These are phyloP conservation scores for Mastomys natalensis DNA, from an alignment of 2,113 vertebrate genomes.

Conservation along the genomic window DNA sequence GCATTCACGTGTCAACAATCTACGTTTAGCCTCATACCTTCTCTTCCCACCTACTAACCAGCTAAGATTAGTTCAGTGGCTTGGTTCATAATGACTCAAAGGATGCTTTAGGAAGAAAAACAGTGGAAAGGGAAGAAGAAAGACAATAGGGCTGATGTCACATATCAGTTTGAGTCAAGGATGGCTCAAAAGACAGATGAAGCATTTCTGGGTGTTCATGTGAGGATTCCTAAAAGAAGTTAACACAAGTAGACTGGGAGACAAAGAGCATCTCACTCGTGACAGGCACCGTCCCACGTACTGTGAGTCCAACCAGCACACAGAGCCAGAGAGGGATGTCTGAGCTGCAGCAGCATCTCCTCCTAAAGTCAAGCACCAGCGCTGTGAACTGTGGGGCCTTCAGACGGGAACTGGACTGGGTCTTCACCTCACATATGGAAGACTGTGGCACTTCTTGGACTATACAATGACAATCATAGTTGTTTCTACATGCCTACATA, in stretches of 20 bases:
- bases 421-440: neutral
- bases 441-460: neutral
- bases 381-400: neutral
- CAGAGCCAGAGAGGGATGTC: neutral
- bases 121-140: neutral
- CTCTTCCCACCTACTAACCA: neutral
- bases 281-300: neutral
- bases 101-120: neutral
- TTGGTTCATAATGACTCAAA: neutral
- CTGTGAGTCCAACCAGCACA: neutral
- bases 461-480: neutral
- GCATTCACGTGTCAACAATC: neutral
- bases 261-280: neutral
- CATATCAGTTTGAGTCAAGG: neutral
- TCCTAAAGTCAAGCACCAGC: neutral
- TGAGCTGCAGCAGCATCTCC: neutral
- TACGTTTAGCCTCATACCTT: no score
- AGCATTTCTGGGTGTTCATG: neutral
- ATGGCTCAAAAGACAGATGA: neutral
- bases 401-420: neutral
- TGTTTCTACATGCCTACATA: neutral
- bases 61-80: neutral
- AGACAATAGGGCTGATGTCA: neutral
- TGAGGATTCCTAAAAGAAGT: neutral
- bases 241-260: neutral